Base-by-base conservation (phyloP, 2,797 vertebrate genomes). In the Macropodus opercularis region DNA sequence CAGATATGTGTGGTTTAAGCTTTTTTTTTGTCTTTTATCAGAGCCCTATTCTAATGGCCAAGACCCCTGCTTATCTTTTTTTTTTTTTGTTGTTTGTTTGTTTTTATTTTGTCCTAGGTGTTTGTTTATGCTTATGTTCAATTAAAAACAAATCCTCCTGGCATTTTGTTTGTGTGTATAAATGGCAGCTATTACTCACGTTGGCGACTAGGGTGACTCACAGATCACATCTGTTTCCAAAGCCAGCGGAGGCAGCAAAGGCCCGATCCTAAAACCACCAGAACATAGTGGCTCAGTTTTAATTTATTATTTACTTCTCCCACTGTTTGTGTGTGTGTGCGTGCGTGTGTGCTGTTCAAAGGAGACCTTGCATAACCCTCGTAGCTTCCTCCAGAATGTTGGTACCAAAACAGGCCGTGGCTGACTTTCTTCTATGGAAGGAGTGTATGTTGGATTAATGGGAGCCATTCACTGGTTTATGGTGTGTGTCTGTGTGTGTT, bases 141-240 rank as follows among this genome's bases (percentile, higher is more conserved):
- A 56, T n/a, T n/a, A n/a, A 57, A 24, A 18, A 13, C 63, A 56
- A 61, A 26, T 19, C n/a, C 12, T 48, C 1, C 3, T 42, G 46
- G 15, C 32, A 7, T 60, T 68, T 41, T 61, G 36, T 63, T 27
- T 56, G 50, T 58, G 51, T 9, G 22, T 55, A 59, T 54, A 51
- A 79, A 73, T 80, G 74, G 85, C 70, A 86, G 41, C 56, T 77
- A 61, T 88, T 86, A 77, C 75, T 90, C 83, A 86, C 74, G 35
- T 50, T n/a, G 39, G 54, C 67, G 71, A 73, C 76, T 75, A 17
- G 39, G 31, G 62, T 90, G 88, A 89, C 69, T 91, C 89, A 84
- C 41, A 6, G 54, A 75, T 87, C 80, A 82, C 79, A 79, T 89
- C 66, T 80, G 77, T 85, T 83, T 89, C 86, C 87, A 84, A 81